phyloP scores from a whole-genome alignment of 2,888 invertebrate genomes.

The Napeogenes sylphis region DNA sequence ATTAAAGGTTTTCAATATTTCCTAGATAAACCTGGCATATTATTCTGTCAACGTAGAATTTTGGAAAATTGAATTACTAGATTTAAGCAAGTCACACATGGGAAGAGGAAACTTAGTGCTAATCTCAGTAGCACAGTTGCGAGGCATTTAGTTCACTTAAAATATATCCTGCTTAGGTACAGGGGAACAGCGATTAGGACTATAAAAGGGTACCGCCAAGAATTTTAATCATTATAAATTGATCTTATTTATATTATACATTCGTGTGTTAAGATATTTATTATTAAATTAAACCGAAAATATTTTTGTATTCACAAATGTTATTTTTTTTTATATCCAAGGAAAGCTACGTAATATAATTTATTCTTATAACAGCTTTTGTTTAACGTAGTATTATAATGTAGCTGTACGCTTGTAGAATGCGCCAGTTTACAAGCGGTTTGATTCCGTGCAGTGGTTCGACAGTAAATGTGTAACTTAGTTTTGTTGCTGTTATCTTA shows the following conservation, averaged over 20 bases:
- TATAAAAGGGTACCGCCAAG: neutral
- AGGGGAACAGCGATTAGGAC: neutral
- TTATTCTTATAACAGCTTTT: too few species aligned
- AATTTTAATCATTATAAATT: too few species aligned
- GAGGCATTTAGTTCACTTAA: slow-evolving; percentile 1
- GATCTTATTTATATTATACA: too few species aligned
- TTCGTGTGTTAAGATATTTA: too few species aligned
- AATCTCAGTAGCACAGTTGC: slow-evolving; percentile 3
- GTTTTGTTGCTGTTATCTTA: slow-evolving; percentile 3
- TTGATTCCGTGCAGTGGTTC: slow-evolving; percentile 5
- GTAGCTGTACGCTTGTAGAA: neutral
- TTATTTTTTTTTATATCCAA: too few species aligned
- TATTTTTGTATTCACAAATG: too few species aligned
- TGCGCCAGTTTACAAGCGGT: neutral
- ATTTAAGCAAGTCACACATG: slow-evolving; percentile 7
- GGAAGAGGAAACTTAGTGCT: neutral
- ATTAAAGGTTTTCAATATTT: too few species aligned
- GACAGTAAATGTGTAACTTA: neutral
- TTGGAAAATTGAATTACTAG: slow-evolving; percentile 4
- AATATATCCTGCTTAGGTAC: neutral
- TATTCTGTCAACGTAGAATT: neutral
- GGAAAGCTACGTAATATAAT: too few species aligned
- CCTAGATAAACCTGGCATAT: too few species aligned
- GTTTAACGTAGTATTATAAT: too few species aligned
- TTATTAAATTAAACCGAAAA: too few species aligned